Conservation (phyloP, 2,113 vertebrate genomes). For the Laterallus jamaicensis region DNA sequence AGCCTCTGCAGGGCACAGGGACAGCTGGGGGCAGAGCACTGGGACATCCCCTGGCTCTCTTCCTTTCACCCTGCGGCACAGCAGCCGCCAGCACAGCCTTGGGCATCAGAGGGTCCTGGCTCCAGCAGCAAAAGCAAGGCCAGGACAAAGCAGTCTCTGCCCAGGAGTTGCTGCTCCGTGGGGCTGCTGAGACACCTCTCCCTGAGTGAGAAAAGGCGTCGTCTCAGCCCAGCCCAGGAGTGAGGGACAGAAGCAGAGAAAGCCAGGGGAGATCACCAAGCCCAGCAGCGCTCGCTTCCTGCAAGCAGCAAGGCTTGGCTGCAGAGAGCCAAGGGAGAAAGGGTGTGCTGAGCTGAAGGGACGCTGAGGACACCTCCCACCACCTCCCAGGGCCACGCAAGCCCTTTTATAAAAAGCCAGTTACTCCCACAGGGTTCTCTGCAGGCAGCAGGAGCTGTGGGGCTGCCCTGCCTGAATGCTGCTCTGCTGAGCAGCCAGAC, state of each 20-base stretch:
- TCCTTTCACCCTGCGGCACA: background rate
- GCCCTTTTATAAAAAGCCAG: background rate
- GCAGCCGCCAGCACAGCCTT: accelerated
- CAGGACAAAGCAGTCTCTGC: background rate
- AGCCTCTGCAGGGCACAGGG: background rate
- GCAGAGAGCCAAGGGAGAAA: background rate
- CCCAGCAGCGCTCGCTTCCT: accelerated
- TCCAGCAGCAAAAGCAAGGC: background rate
- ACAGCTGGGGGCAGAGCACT: accelerated
- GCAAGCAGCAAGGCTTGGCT: background rate
- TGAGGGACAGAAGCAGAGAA: accelerated
- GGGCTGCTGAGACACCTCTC: background rate
- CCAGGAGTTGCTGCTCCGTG: background rate
- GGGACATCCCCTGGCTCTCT: accelerated
- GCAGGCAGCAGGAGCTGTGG: background rate
- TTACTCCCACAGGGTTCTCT: background rate
- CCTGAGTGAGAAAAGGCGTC: background rate
- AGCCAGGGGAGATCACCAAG: background rate
- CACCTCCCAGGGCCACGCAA: background rate
- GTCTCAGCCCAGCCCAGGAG: background rate
- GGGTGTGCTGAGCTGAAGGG: background rate
- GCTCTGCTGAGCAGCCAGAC: background rate
- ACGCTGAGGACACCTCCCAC: background rate
- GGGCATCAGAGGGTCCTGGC: background rate
- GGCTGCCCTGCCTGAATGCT: background rate